Conservation (phyloP, 2,797 vertebrate genomes). For the Thunnus albacares region DNA sequence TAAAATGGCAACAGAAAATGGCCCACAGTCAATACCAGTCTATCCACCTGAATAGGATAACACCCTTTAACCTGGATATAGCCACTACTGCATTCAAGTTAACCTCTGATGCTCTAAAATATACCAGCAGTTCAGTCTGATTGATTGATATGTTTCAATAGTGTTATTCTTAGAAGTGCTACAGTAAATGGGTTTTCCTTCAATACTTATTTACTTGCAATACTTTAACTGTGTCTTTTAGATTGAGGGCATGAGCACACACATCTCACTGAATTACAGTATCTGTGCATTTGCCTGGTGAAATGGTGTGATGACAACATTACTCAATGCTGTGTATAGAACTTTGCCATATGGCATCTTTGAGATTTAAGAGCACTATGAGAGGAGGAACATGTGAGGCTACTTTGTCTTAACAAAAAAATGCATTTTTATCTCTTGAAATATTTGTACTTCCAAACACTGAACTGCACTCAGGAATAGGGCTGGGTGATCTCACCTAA, state of each 20-base stretch:
- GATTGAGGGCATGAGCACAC: neutral
- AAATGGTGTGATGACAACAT: too few species aligned
- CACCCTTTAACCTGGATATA: constrained; percentile 43
- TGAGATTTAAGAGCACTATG: too few species aligned
- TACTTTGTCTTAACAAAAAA: too few species aligned
- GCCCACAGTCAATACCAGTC: constrained; percentile 59
- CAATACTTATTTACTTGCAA: neutral
- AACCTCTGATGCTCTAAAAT: constrained; percentile 42
- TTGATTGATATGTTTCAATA: constrained; percentile 28
- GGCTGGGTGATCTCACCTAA: too few species aligned
- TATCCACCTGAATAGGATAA: constrained; percentile 57
- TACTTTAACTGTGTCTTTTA: neutral
- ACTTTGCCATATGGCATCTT: too few species aligned
- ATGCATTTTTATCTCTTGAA: too few species aligned
- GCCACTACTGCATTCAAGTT: constrained; percentile 37
- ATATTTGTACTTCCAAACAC: too few species aligned
- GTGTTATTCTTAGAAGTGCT: constrained; percentile 22
- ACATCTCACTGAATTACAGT: too few species aligned
- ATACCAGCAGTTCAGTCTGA: constrained; percentile 15
- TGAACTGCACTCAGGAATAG: too few species aligned
- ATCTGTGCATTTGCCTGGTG: too few species aligned
- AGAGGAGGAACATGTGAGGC: too few species aligned
- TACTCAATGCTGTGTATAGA: too few species aligned
- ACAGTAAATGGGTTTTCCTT: constrained; percentile 4
- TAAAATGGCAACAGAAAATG: constrained; percentile 65